Evolutionary conservation across 2,797 vertebrate species (phyloP).

Genomic region (Macropus fuliginosus): DNA sequence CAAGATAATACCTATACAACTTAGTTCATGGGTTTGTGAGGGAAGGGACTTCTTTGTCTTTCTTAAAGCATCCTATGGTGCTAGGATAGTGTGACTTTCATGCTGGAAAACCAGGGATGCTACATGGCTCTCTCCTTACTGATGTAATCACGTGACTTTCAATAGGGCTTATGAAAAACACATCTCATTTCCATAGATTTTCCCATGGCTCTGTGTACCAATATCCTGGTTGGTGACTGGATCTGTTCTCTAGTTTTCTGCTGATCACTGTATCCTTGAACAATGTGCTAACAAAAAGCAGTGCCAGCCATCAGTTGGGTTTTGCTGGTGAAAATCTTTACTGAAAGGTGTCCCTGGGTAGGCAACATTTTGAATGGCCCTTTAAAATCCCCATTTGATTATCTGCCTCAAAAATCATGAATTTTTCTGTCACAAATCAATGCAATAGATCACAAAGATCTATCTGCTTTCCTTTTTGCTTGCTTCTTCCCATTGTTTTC

Average conservation of each 20-base stretch:
- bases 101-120: neutral
- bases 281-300: neutral
- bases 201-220: neutral
- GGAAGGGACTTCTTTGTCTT: neutral
- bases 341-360: neutral
- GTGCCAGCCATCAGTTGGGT: neutral
- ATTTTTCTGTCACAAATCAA: neutral
- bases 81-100: neutral
- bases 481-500: neutral
- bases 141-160: neutral
- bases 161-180: neutral
- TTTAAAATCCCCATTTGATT: neutral
- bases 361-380: neutral
- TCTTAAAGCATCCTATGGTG: neutral
- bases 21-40: neutral
- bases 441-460: neutral
- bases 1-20: neutral
- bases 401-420: neutral
- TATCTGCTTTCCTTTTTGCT: neutral
- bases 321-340: conserved; percentile 4
- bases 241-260: neutral
- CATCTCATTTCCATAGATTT: neutral
- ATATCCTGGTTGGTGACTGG: neutral
- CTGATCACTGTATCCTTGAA: neutral
- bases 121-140: neutral